Percentiles rank a stretch among this genome's conserved stretches.
These are phyloP conservation scores for Chouioia cunea DNA, from an alignment of 2,888 invertebrate species.

Conservation along the genomic window DNA sequence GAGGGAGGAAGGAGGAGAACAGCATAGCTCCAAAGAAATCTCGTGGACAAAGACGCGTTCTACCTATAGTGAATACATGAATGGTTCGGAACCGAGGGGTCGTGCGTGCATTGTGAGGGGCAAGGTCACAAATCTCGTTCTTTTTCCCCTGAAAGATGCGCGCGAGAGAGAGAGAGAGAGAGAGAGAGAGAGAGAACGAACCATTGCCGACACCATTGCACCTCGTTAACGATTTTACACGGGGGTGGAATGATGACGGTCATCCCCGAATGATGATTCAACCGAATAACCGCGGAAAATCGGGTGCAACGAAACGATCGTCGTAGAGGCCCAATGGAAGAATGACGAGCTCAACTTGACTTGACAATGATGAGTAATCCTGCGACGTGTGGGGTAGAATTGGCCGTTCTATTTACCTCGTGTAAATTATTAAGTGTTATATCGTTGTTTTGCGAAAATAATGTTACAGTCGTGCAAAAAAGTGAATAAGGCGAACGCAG, in stretches of 20 bases:
- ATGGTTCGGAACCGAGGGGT: conserved; percentile 62
- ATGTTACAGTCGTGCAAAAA: too few relatives aligned
- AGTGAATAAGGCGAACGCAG: too few relatives aligned
- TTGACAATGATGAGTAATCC: not conserved
- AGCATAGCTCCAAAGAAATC: conserved; percentile 57
- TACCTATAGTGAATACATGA: conserved; percentile 53
- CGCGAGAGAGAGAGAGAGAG: conserved; percentile 42
- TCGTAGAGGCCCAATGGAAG: not conserved
- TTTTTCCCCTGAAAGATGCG: conserved; percentile 37
- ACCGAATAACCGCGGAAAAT: conserved; percentile 25
- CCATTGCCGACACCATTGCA: not conserved
- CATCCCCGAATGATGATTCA: conserved; percentile 45
- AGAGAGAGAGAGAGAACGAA: conserved; percentile 30
- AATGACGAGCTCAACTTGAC: not conserved
- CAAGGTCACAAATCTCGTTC: conserved; percentile 67
- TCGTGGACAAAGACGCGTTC: conserved; percentile 56
- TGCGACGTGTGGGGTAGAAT: too few relatives aligned
- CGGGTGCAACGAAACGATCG: not conserved
- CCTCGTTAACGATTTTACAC: conserved; percentile 37
- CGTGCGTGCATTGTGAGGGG: conserved; percentile 60
- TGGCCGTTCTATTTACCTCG: too few relatives aligned
- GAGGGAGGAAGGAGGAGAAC: conserved; percentile 40
- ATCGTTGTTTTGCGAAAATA: too few relatives aligned
- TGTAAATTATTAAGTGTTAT: too few relatives aligned
- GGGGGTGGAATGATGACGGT: too few relatives aligned